Evolutionary conservation across 2,797 vertebrate genomes (phyloP), one percentile per base, ranked within the genome.

Genomic region (Mormyrus hasselquistii): DNA sequence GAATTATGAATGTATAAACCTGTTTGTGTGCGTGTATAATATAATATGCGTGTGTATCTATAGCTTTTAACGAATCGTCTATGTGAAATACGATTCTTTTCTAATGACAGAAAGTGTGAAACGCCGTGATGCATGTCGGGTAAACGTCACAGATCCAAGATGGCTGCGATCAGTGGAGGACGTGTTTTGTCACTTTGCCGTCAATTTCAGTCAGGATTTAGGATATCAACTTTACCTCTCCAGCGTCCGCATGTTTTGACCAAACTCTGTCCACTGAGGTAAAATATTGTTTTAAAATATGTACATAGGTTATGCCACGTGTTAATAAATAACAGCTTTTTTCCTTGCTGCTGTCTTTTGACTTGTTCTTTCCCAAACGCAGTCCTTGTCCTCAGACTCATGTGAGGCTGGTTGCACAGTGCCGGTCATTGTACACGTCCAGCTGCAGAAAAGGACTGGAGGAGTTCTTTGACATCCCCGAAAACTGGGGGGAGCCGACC

Each of bases 391-490:
- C 91, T 19, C 90, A 89, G 89, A 91, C 38, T 90, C 50, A 52
- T 1, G 34, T 86, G 6, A 92, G 88, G 88, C n/a, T 89, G 34
- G 44, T 92, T 59, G 38, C 1, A 57, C 94, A 94, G 6, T 91
- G 90, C 91, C 94, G 94, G 87, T 88, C 94, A 5, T 85, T 99
- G 90, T 97, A 99, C 90, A 96, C 96, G 0, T 96, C 96, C 7
- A 38, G 92, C 86, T 93, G 94, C 91, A 95, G 47, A 52, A 96
- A 92, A 91, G 97, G 97, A 2, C 95, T 99, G 41, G 96, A 98
- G 1, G 97, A 99, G 87, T 99, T 99, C 93, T 99, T 99, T 93
- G 98, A 99, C 95, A 89, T 96, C 12, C 96, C 97, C 7, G 95
- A 94, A 91, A 99, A 98, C 89, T 98, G 98, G 98, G 99, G 98